Evolutionary conservation across 2,113 vertebrate species (phyloP), one percentile per base, ranked within the genome.

Genomic region (Piliocolobus tephrosceles): DNA sequence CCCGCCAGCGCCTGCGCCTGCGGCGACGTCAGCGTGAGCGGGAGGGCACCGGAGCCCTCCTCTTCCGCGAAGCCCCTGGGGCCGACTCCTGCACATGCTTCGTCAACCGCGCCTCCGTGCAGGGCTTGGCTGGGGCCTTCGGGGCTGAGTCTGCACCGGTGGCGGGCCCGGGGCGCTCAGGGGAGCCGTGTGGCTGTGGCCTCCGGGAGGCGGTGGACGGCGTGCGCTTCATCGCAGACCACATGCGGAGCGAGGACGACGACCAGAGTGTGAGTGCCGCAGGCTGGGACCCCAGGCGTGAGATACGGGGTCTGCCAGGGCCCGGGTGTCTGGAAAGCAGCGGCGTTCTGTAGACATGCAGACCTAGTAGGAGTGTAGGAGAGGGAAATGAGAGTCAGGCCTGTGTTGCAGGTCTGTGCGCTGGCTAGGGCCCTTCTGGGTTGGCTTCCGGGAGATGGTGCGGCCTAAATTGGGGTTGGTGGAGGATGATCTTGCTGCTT

Each of bases 231-330:
- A 99, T 99, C 0, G 99, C 99, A 0, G 99, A 99, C 97, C 99
- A 99, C 98, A 99, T 99, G 99, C 99, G 99, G 97, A 99, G 99
- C 0, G 99, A 99, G 97, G 99, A 99, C 0, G 99, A 99, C 0
- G 99, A 99, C 91, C 99, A 99, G 98, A 99, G 99, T 3, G 99
- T 99, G 97, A 99, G 99, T 99, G 57, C 30, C 5, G 30, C 2
- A 18, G 18, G 76, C 47, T 13, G 3, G 3, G 84, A 40, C 2
- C 1, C 12, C 0, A 38, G 45, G 1, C 1, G 40, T 9, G 0
- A 38, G 23, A 66, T 8, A 1, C 0, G 2, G 47, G 57, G 20
- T 27, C 64, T 40, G 76, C 58, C 30, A 22, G 66, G 43, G 2
- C 73, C 43, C 1, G 3, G 4, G 35, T 0, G 13, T 61, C 66